Evolutionary conservation across 1,140 invertebrate genomes (phyloP), one percentile per base, ranked within the genome.

Genomic region (Drosophila littoralis): DNA sequence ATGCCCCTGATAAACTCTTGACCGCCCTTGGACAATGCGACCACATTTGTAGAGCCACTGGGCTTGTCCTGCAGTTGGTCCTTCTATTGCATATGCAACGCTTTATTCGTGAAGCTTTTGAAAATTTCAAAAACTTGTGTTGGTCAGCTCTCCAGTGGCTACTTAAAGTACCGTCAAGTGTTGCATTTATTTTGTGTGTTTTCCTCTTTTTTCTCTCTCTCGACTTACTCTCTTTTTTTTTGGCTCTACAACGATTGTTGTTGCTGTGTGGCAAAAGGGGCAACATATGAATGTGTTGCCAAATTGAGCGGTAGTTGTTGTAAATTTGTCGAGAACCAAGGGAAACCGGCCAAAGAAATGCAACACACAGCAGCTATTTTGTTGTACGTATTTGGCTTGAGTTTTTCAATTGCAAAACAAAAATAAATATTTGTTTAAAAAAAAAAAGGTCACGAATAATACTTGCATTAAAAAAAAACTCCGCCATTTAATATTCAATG

Each of bases 81-180:
- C 40, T 52, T 48, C 63, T 42, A 48, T 57, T 76, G 64, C 72
- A 83, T 84, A 77, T 84, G 76, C 73, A 77, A 69, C 60, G 57
- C 15, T 69, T 66, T 76, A 50, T 48, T 76, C 32, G 61, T 7
- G n/a, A 36, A 32, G 40, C 54, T 35, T 77, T 76, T 79, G 67
- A 60, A 83, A 83, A 61, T 83, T 77, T 59, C 33, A 69, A 60
- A 28, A 82, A 55, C 65, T 71, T 81, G 33, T 71, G 42, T 69
- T 60, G 45, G 45, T 43, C 61, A 46, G 59, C 51, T 75, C 81
- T 83, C 68, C 58, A 79, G 59, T 59, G 66, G 38, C 81, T 80
- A 64, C 81, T 74, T 79, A 64, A 51, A 79, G 13, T 38, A 36
- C 73, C 57, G 22, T 59, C 36, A 55, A 75, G 70, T 51, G 48